A percentile compares a stretch with the other conserved stretches of the same genome.
Evolutionary conservation across 2,888 invertebrate genomes (phyloP).

Genomic region (Aphidoletes aphidimyza): DNA sequence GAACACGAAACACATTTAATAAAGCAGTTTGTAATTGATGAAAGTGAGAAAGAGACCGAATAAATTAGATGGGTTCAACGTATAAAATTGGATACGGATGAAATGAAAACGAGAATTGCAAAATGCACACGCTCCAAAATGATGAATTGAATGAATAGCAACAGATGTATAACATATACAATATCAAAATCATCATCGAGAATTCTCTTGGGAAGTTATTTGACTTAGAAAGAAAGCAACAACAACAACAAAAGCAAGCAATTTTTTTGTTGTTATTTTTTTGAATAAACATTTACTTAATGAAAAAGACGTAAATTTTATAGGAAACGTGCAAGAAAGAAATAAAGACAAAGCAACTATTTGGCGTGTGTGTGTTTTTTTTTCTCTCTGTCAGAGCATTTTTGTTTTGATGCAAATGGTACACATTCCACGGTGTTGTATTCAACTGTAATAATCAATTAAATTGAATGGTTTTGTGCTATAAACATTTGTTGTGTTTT

Average conservation of each 20-base stretch:
- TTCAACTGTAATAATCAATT: conserved; percentile 44
- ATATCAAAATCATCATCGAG: neutral
- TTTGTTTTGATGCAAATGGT: neutral
- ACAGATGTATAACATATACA: neutral
- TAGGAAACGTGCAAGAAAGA: neutral
- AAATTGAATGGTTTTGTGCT: conserved; percentile 33
- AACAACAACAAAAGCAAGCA: neutral
- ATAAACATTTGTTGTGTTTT: conserved; percentile 29
- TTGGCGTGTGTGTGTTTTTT: too few relatives aligned
- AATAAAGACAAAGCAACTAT: neutral
- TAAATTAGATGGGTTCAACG: conserved; percentile 15
- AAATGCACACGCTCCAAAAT: neutral
- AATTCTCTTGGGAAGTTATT: neutral
- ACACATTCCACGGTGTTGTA: neutral
- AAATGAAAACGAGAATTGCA: neutral
- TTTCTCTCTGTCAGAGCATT: neutral
- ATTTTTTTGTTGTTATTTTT: neutral
- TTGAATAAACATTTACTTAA: conserved; percentile 23
- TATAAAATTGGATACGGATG: conserved; percentile 9
- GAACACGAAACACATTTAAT: too few relatives aligned
- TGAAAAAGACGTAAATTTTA: conserved; percentile 37
- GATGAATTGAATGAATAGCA: conserved; percentile 34
- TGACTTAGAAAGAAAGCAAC: neutral
- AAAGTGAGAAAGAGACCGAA: neutral
- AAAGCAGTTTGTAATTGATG: neutral